Evolutionary conservation across 2,888 invertebrate genomes (phyloP).

Genomic region (Cephus rjabovi): DNA sequence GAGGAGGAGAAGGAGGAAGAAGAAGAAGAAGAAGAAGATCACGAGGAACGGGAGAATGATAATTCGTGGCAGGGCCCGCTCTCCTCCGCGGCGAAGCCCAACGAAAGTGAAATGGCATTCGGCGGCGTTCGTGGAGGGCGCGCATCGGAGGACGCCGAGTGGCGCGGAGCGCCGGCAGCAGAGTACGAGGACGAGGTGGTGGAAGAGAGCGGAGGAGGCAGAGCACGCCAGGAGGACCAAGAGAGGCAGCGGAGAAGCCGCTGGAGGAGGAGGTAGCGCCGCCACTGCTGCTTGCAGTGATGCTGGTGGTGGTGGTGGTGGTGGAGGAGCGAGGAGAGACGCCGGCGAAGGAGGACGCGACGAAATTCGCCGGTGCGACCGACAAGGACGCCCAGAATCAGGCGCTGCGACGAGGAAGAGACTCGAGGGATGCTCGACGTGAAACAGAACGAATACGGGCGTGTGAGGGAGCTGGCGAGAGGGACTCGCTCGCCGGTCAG

Average conservation of each 20-base stretch:
- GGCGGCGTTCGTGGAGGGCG: conserved; percentile 28
- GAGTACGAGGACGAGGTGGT: conserved; percentile 7
- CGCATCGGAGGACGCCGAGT: conserved; percentile 13
- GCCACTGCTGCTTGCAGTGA: not conserved
- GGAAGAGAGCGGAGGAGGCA: conserved; percentile 13
- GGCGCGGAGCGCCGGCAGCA: conserved; percentile 25
- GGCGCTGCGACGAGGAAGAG: conserved; percentile 1
- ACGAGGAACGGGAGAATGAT: conserved; percentile 45
- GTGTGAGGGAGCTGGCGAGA: conserved; percentile 19
- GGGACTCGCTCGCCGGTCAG: not conserved
- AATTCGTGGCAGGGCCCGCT: conserved; percentile 58
- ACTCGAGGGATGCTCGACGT: conserved; percentile 44
- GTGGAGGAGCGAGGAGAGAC: conserved; percentile 27
- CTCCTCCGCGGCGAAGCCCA: conserved; percentile 64
- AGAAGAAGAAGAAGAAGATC: not conserved
- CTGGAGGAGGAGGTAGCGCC: conserved; percentile 13
- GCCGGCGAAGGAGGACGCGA: conserved; percentile 44
- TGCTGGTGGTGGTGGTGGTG: too few relatives aligned
- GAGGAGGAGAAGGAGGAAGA: conserved; percentile 9
- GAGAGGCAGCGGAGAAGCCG: conserved; percentile 6
- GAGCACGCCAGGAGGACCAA: conserved; percentile 8
- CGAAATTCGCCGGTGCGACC: conserved; percentile 61
- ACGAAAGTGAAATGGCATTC: conserved; percentile 68
- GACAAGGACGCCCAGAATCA: conserved; percentile 45
- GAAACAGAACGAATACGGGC: conserved; percentile 35